A percentile compares a stretch with the other conserved stretches of the same genome.
Evolutionary conservation across 2,888 invertebrate species (phyloP).

Genomic region (Sphinx pinastri): DNA sequence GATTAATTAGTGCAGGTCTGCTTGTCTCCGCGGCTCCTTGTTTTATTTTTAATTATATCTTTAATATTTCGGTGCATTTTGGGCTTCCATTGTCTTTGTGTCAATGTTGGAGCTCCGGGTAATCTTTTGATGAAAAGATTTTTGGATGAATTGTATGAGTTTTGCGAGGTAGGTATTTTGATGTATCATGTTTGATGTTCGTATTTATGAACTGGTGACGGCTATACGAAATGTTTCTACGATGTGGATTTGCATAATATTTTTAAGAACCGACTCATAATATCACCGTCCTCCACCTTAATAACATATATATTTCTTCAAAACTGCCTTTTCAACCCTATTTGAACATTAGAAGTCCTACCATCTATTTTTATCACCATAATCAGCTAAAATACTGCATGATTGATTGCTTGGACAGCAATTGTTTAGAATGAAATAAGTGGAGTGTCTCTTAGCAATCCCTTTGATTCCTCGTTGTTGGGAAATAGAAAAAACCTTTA

Average conservation of each 20-base stretch:
- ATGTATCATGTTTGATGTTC: not conserved
- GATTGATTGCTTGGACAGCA: not conserved
- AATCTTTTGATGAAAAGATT: constrained; percentile 1
- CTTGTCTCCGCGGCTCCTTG: constrained; percentile 31
- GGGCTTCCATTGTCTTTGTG: constrained; percentile 41
- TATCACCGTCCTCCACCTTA: too few species aligned
- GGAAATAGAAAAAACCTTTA: constrained; percentile 18
- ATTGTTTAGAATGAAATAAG: not conserved
- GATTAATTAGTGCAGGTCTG: constrained; percentile 73
- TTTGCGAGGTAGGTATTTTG: not conserved
- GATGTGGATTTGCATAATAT: too few species aligned
- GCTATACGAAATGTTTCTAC: too few species aligned
- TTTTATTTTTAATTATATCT: constrained; percentile 24
- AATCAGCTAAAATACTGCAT: not conserved
- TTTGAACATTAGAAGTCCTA: too few species aligned
- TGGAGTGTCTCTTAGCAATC: constrained; percentile 7
- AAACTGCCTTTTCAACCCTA: too few species aligned
- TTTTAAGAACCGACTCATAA: too few species aligned
- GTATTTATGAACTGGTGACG: too few species aligned
- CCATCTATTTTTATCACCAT: too few species aligned
- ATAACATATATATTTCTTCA: too few species aligned
- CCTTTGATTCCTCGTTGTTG: not conserved
- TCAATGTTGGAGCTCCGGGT: not conserved
- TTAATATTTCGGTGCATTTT: constrained; percentile 42
- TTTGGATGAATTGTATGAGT: not conserved